A percentile compares a stretch with the other conserved stretches of the same genome.
Evolutionary conservation across 2,113 vertebrate species (phyloP).

Genomic region (Sander lucioperca): DNA sequence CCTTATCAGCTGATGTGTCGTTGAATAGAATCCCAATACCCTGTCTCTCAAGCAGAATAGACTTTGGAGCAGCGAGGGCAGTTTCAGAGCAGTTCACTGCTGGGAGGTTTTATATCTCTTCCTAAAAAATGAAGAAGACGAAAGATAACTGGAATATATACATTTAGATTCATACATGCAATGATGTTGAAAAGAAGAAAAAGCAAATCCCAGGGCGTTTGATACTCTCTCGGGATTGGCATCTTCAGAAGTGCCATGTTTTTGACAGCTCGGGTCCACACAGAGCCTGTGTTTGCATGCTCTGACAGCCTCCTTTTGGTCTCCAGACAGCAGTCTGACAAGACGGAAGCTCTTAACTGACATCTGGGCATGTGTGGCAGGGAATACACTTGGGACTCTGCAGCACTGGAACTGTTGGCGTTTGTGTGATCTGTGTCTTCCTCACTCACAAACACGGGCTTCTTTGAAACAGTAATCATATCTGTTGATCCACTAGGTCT

Average conservation of each 20-base stretch:
- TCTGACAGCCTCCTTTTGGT: constrained; percentile 55
- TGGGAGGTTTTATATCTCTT: background rate
- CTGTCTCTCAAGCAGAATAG: background rate
- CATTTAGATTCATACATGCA: constrained; percentile 3
- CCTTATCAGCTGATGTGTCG: constrained; percentile 20
- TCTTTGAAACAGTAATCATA: constrained; percentile 27
- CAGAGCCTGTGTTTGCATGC: constrained; percentile 30
- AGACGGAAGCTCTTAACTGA: constrained; percentile 54
- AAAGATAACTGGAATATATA: background rate
- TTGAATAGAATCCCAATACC: background rate
- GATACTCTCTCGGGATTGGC: constrained; percentile 13
- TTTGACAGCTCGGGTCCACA: constrained; percentile 26
- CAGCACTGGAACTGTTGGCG: background rate
- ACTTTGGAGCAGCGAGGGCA: background rate
- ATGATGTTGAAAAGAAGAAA: constrained; percentile 29
- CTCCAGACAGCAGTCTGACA: constrained; percentile 63
- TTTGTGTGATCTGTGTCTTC: constrained; percentile 12
- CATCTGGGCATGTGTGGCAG: constrained; percentile 34
- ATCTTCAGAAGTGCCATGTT: constrained; percentile 41
- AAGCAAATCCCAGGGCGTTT: constrained; percentile 19
- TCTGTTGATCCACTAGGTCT: constrained; percentile 3
- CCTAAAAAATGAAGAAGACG: background rate
- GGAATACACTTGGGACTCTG: constrained; percentile 39
- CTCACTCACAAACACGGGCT: background rate
- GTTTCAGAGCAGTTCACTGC: constrained; percentile 10